Base-by-base conservation (phyloP, 2,797 vertebrate genomes). In the Phataginus tricuspis region DNA sequence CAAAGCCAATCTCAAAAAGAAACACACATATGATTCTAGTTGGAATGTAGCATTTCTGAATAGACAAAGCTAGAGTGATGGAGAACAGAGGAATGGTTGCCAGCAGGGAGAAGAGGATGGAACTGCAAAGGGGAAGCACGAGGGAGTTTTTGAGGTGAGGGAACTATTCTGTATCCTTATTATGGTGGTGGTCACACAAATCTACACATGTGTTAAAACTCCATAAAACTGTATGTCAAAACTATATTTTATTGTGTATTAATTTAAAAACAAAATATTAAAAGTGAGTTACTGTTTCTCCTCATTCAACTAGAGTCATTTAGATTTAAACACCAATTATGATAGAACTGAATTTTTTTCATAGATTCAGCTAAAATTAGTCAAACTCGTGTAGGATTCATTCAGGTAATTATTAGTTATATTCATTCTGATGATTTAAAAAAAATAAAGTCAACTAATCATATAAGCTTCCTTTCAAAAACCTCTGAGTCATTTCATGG, bases 391-490 rank as follows among this genome's bases (percentile, higher is more conserved):
- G 11, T 37, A 68, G 29, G 25, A 63, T 31, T 71, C 11, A 66
- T 77, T 90, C 59, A 83, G n/a, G 34, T 63, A 77, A 75, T 92
- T 68, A 72, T 69, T 53, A 66, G 27, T 64, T 63, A 71, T n/a
- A 66, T 13, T 18, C 19, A 74, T 57, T 71, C 25, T 92, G 57
- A 57, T 37, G 8, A 71, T 55, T 88, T 84, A 12, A 9, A 31
- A 71, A 63, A 77, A 77, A 31, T 49, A 57, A 83, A 91, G 57
- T 27, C 45, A 57, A 72, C 18, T 78, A 72, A 80, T 72, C 21
- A 34, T 45, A 57, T 57, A 80, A 89, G 13, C 13, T 83, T 94
- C 12, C 25, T 71, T 93, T 95, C 51, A 31, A 93, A 96, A 66
- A 29, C 10, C 53, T 83, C 15, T 72, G 57, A 88, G 25, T 27